Evolutionary conservation across 2,113 vertebrate species (phyloP).

Genomic region (Actenoides lindsayi): DNA sequence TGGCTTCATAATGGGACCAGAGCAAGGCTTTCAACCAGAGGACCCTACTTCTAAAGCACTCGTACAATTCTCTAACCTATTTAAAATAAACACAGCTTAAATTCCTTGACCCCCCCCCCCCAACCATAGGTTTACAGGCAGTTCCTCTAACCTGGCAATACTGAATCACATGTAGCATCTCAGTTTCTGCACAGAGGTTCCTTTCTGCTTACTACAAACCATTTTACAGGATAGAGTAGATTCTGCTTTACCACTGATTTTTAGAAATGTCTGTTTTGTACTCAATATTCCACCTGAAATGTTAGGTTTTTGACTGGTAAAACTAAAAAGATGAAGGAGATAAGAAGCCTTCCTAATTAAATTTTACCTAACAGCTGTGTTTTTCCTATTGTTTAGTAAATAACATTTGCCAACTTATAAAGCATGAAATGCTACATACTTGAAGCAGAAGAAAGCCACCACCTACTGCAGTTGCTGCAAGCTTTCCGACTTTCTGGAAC

Average conservation of each 20-base stretch:
- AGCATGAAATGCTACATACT: conserved; percentile 76
- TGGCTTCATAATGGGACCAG: not conserved
- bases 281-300: not conserved
- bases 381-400: conserved; percentile 58
- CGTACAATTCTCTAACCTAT: not conserved
- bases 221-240: not conserved
- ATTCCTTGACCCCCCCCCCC: not conserved
- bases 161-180: not conserved
- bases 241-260: not conserved
- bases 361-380: conserved; percentile 27
- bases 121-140: not conserved
- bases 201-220: not conserved
- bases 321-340: not conserved
- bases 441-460: conserved; percentile 96
- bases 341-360: conserved; percentile 11
- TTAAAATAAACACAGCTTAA: not conserved
- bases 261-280: not conserved
- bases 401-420: conserved; percentile 55
- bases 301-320: not conserved
- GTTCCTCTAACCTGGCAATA: not conserved
- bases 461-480: conserved; percentile 93
- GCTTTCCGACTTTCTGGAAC: conserved; percentile 97
- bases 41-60: not conserved
- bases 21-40: not conserved
- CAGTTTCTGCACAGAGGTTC: not conserved